Evolutionary conservation across 1,140 invertebrate species (phyloP), one percentile per base, ranked within the genome.

Genomic region (Meloidogyne hapla): DNA sequence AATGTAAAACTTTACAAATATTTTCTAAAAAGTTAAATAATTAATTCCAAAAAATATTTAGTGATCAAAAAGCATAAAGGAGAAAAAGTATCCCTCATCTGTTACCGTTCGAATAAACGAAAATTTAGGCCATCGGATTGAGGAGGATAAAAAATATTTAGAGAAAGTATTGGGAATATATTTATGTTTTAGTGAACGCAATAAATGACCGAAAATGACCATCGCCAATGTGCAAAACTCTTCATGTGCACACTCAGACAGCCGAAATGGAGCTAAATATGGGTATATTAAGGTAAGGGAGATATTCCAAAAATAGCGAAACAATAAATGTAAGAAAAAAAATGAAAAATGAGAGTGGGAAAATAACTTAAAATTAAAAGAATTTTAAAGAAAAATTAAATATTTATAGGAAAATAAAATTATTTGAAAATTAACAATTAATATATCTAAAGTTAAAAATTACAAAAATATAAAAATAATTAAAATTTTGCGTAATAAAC

Each of bases 81-180:
- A 6, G n/a, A 56, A 56, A n/a, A n/a, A 56, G 8, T 33, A 33
- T 33, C 33, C 33, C 2, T 15, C 4, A n/a, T 56, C 9, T 21
- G 5, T n/a, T 6, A 56, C n/a, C 48, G 48, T 56, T 56, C 48
- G 8, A 56, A 56, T 56, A 9, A 56, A 48, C 18, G 40, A 6
- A 56, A 56, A 56, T n/a, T 56, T 56, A 56, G 48, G 48, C 48
- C 48, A 56, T 56, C 48, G 48, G 48, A 56, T 56, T 21, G 48
- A 56, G 48, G 18, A n/a, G 48, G 8, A 9, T 56, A 45, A 45
- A 45, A 45, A 45, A 56, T n/a, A 21, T 33, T 5, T 0, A n/a
- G 45, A 56, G 6, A 56, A 56, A 56, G 12, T 42, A 42, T 42
- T 42, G 9, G 40, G 13, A 33, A 33, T 6, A 42, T 2, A 42